Base-by-base conservation (phyloP, 1,140 invertebrate genomes). In the Drosophila ercepeae region DNA sequence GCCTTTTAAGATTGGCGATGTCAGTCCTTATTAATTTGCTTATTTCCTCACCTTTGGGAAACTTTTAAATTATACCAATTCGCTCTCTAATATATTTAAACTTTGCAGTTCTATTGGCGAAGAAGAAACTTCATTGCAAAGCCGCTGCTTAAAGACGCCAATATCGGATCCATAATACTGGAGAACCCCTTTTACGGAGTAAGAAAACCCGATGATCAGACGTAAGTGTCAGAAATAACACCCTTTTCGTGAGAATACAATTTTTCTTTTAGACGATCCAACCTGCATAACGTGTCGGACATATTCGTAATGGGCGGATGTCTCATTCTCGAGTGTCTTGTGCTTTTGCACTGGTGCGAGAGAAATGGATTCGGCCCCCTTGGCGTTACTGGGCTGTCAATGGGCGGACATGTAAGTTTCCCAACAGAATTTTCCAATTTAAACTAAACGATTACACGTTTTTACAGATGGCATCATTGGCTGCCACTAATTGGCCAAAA, bases 231-330 rank as follows among this genome's bases (percentile, higher is more conserved):
- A 8, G 11, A 16, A 16, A 14, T 4, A 3, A 27, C 0, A 21
- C 16, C 14, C 36, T 21, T 18, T n/a, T 32, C 18, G 2, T 16
- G 11, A 2, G 21, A 61, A 29, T 25, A 27, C 18, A 11, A 13
- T 8, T 0, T 18, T 44, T 46, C 23, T 54, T 69, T 27, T 91
- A 98, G 97, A 54, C 95, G 98, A 19, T 99, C 98, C 2, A 96
- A 95, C 91, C 93, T 99, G 21, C 95, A 97, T 79, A 97, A 99
- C 93, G 98, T 99, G 0, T 97, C 96, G 42, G 99, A 99, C 92
- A 96, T 99, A 84, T 99, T 99, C 94, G 97, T 99, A 46, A 99
- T 99, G 99, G 99, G 99, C 53, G 98, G 97, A 21, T 98, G 98
- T 91, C 92, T 99, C 44, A 97, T 99, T 36, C 93, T 99, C 64